Conservation (phyloP, 1,140 invertebrate species). For the Drosophila aff. region DNA sequence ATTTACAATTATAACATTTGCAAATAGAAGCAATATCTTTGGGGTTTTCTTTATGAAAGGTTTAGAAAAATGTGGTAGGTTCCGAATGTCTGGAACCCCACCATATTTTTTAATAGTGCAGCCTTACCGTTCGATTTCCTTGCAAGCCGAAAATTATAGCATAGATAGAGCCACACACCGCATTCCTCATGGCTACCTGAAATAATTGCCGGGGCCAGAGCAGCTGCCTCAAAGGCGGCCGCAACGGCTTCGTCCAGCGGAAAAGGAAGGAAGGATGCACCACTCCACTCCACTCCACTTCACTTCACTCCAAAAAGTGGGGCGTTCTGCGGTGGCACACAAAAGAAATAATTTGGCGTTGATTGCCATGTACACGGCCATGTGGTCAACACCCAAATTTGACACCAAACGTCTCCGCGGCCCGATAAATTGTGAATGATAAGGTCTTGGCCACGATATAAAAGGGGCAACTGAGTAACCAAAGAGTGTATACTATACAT, state of each 20-base stretch:
- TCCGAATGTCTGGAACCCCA: neutral
- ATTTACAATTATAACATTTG: neutral
- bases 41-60: neutral
- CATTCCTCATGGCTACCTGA: constrained; percentile 69
- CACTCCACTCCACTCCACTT: constrained; percentile 7
- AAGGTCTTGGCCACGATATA: constrained; percentile 35
- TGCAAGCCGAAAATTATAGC: constrained; percentile 55
- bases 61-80: too few species aligned
- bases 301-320: constrained; percentile 10
- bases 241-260: constrained; percentile 35
- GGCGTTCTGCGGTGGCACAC: constrained; percentile 54
- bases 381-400: constrained; percentile 81
- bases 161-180: constrained; percentile 53
- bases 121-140: constrained; percentile 24
- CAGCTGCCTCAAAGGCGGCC: constrained; percentile 35
- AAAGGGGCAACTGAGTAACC: constrained; percentile 37
- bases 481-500: constrained; percentile 47
- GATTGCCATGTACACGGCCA: constrained; percentile 78
- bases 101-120: neutral
- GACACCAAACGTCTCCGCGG: constrained; percentile 66
- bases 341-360: constrained; percentile 80
- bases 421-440: constrained; percentile 71
- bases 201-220: constrained; percentile 65
- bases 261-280: constrained; percentile 57
- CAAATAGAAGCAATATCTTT: neutral